Conservation (phyloP, 2,113 vertebrate species). For the Tor tambroides region DNA sequence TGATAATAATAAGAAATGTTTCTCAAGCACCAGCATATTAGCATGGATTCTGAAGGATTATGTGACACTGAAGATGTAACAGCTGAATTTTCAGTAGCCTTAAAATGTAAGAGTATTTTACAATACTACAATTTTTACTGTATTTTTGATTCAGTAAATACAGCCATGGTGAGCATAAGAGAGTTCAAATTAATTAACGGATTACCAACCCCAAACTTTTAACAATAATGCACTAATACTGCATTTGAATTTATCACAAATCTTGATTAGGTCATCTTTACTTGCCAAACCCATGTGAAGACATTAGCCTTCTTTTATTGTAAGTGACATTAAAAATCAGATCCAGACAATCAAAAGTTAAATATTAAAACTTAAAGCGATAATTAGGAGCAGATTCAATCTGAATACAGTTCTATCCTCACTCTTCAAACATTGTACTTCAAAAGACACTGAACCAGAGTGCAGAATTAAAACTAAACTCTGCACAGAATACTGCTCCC, state of each 20-base stretch:
- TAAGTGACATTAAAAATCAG: background rate
- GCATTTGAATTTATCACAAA: background rate
- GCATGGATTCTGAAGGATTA: background rate
- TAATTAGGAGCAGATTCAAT: background rate
- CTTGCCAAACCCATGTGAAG: background rate
- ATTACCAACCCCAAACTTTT: background rate
- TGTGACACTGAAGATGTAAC: background rate
- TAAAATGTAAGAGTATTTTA: background rate
- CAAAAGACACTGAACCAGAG: background rate
- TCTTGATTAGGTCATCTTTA: background rate
- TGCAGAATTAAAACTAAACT: background rate
- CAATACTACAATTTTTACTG: background rate
- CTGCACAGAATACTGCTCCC: background rate
- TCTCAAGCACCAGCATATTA: background rate
- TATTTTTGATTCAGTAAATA: background rate
- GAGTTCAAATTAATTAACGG: background rate
- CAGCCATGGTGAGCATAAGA: background rate
- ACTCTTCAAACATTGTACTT: background rate
- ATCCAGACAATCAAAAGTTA: background rate
- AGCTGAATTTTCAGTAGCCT: background rate
- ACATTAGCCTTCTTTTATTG: background rate
- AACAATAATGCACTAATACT: background rate
- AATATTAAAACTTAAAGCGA: too few relatives aligned
- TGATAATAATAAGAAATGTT: background rate
- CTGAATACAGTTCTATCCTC: background rate